These are phyloP conservation scores for Hyperoplus lanceolatus DNA, from an alignment of 2,797 vertebrate species.

Conservation along the genomic window DNA sequence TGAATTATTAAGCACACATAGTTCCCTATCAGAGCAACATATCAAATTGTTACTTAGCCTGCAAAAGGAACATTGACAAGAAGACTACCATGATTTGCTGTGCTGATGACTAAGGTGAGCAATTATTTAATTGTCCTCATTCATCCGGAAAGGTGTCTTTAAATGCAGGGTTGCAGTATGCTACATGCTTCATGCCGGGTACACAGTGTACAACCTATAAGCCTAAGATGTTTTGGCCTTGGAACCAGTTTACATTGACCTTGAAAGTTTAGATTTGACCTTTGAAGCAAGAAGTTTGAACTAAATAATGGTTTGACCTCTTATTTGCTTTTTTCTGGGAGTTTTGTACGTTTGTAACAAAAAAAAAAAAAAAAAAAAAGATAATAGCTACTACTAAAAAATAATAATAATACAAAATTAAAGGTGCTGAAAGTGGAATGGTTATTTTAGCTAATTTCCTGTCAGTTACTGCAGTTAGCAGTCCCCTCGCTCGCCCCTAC, in stretches of 20 bases:
- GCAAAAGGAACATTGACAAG: slow-evolving; percentile 69
- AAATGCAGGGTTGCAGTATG: slow-evolving; percentile 4
- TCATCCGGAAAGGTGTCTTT: slow-evolving; percentile 21
- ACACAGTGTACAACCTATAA: background rate
- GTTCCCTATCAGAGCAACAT: slow-evolving; percentile 58
- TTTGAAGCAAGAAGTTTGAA: background rate
- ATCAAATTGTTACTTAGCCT: slow-evolving; percentile 75
- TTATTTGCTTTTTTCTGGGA: too few species aligned
- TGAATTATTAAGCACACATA: slow-evolving; percentile 76
- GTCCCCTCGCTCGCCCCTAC: too few species aligned
- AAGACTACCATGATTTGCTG: slow-evolving; percentile 66
- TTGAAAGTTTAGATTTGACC: background rate
- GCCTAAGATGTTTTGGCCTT: background rate
- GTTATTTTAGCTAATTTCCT: too few species aligned
- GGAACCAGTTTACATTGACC: background rate
- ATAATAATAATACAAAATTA: too few species aligned
- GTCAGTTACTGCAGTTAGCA: too few species aligned
- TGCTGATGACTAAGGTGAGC: slow-evolving; percentile 45
- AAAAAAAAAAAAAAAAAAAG: too few species aligned
- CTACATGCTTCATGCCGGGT: background rate
- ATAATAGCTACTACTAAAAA: too few species aligned
- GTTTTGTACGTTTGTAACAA: too few species aligned
- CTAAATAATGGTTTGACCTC: background rate
- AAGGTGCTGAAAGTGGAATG: too few species aligned
- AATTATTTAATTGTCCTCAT: slow-evolving; percentile 58